Percentiles rank a stretch among this genome's conserved stretches.
Evolutionary conservation across 2,797 vertebrate genomes (phyloP).

Genomic region (Sebastes alutus): DNA sequence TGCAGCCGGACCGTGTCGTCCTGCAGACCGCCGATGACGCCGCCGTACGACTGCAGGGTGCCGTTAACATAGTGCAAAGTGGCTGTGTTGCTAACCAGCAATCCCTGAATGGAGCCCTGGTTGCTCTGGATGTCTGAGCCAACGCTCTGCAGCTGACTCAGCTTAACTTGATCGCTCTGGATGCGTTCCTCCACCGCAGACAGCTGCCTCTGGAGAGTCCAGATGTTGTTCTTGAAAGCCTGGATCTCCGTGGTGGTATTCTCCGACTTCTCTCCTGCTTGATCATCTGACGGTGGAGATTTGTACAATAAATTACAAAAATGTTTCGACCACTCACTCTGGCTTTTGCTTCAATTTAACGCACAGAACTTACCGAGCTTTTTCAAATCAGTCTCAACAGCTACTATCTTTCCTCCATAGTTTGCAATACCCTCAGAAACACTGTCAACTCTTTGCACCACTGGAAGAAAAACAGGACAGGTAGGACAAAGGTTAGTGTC

Average conservation of each 20-base stretch:
- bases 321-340: background rate
- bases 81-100: conserved; percentile 88
- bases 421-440: conserved; percentile 92
- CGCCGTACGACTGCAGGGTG: conserved; percentile 88
- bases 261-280: conserved; percentile 90
- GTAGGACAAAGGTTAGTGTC: conserved; percentile 49
- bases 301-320: conserved; percentile 3
- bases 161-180: conserved; percentile 87
- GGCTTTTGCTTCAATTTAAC: background rate
- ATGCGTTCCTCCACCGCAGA: conserved; percentile 89
- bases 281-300: conserved; percentile 83
- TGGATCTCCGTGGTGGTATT: conserved; percentile 93
- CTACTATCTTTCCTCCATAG: conserved; percentile 91
- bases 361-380: conserved; percentile 87
- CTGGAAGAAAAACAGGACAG: conserved; percentile 74
- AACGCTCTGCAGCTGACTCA: conserved; percentile 89
- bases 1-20: conserved; percentile 89
- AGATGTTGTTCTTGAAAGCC: conserved; percentile 90
- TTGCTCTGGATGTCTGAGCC: conserved; percentile 85
- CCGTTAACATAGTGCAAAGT: conserved; percentile 89
- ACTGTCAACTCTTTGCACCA: conserved; percentile 96
- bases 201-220: conserved; percentile 90
- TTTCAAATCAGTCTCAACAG: conserved; percentile 91
- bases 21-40: conserved; percentile 87
- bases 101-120: conserved; percentile 89